These are phyloP conservation scores for Vidua macroura DNA, from an alignment of 2,113 vertebrate species.

Conservation along the genomic window DNA sequence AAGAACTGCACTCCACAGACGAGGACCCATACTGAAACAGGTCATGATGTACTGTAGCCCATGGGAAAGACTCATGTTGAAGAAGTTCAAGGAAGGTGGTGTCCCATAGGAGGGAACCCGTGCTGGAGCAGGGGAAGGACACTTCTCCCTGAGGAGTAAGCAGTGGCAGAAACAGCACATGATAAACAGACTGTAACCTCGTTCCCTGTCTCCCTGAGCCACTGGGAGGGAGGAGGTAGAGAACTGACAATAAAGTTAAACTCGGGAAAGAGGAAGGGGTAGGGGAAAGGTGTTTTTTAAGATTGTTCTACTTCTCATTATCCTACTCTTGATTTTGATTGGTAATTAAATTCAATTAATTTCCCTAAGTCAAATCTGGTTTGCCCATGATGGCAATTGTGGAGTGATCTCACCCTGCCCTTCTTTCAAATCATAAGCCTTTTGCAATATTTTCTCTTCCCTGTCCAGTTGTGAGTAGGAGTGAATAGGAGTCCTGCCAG, in stretches of 20 bases:
- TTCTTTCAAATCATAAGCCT: background rate
- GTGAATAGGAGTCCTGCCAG: background rate
- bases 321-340: background rate
- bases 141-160: background rate
- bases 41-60: rapidly evolving
- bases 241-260: background rate
- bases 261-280: background rate
- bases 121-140: background rate
- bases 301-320: background rate
- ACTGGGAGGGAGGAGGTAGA: background rate
- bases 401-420: background rate
- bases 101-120: background rate
- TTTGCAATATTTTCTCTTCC: background rate
- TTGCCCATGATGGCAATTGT: background rate
- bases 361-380: background rate
- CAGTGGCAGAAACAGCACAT: background rate
- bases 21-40: background rate
- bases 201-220: background rate
- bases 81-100: background rate
- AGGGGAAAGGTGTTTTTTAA: background rate
- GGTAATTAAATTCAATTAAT: background rate
- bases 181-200: background rate
- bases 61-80: no score
- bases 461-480: background rate
- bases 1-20: background rate